Base-by-base conservation (phyloP, 2,888 invertebrate species). In the Steinernema hermaphroditum region DNA sequence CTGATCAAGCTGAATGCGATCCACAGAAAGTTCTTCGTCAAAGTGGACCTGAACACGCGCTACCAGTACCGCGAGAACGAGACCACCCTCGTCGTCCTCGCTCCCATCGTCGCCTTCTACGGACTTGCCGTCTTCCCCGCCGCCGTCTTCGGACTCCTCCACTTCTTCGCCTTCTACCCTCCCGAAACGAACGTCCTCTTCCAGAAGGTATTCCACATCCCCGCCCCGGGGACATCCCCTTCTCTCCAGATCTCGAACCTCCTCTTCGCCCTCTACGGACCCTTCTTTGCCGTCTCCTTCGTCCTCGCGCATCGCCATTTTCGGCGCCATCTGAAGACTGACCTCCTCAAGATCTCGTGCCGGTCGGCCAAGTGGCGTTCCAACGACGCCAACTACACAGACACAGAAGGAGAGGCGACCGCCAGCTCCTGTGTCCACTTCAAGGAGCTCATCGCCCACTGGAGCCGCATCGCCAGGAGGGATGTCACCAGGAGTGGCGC, bases 1-100 rank as follows among this genome's bases (percentile, higher is more conserved):
- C 68, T 72, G 12, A 41, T 37, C 4, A 70, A 41, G 6, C 24
- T 12, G 68, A 72, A 72, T 44, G 19, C 24, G 22, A n/a, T 14
- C 19, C 71, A 71, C 68, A 6, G 41, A 2, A 22, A 32, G 34
- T n/a, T 12, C 19, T 27, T 43, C 43, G 12, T 4, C 16, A 72
- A 72, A 32, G 70, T 16, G 24, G 19, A 19, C 34, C 22, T 72
- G 37, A 44, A 70, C 46, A 43, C 34, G 32, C 68, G 72, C 6
- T 72, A 72, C 44, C 72, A 72, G 43, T 70, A 22, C 43, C 32
- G 24, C 2, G 68, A 62, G n/a, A 72, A 37, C 29, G 43, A 24
- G 4, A 43, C 37, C 22, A 72, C 72, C 9, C 69, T 72, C 22
- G 2, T 22, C n/a, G 72, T 68, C n/a, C 68, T 72, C n/a, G 14